Evolutionary conservation across 1,140 invertebrate species (phyloP).

Genomic region (Trichonephila clavipes): DNA sequence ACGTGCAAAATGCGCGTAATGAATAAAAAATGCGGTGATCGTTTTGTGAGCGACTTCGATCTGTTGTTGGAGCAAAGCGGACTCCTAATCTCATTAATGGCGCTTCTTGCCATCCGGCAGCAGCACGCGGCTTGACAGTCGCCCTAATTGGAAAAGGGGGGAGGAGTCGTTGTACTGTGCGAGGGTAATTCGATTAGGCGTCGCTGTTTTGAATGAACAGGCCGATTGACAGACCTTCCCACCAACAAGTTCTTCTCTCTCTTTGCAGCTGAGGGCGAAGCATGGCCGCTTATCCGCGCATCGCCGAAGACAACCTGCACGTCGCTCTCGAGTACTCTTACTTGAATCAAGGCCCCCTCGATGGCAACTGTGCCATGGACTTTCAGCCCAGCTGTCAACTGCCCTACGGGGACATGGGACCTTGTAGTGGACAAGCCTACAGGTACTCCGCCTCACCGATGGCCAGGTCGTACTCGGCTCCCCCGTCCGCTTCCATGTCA

Average conservation of each 20-base stretch:
- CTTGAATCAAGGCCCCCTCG: slow-evolving; percentile 86
- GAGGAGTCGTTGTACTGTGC: background rate
- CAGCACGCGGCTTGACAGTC: slow-evolving; percentile 47
- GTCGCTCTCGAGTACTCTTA: slow-evolving; percentile 85
- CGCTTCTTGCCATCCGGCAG: background rate
- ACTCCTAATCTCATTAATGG: slow-evolving; percentile 12
- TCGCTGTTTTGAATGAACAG: slow-evolving; percentile 41
- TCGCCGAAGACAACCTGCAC: slow-evolving; percentile 80
- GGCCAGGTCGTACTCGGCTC: slow-evolving; percentile 59
- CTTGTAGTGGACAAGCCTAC: slow-evolving; percentile 89
- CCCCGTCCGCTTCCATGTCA: slow-evolving; percentile 52
- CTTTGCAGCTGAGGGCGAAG: background rate
- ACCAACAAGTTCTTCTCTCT: slow-evolving; percentile 28
- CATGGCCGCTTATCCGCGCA: slow-evolving; percentile 43
- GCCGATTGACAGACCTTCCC: background rate
- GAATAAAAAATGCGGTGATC: background rate
- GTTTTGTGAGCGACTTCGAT: background rate
- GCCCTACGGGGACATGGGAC: slow-evolving; percentile 90
- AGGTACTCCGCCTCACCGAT: slow-evolving; percentile 28
- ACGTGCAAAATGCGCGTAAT: background rate
- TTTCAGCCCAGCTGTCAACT: slow-evolving; percentile 84
- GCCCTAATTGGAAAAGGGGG: slow-evolving; percentile 53
- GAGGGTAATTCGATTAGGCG: slow-evolving; percentile 40
- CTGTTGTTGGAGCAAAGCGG: background rate
- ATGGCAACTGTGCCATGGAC: slow-evolving; percentile 83